Base-by-base conservation (phyloP, 2,113 vertebrate genomes). In the Catharus fuscescens region DNA sequence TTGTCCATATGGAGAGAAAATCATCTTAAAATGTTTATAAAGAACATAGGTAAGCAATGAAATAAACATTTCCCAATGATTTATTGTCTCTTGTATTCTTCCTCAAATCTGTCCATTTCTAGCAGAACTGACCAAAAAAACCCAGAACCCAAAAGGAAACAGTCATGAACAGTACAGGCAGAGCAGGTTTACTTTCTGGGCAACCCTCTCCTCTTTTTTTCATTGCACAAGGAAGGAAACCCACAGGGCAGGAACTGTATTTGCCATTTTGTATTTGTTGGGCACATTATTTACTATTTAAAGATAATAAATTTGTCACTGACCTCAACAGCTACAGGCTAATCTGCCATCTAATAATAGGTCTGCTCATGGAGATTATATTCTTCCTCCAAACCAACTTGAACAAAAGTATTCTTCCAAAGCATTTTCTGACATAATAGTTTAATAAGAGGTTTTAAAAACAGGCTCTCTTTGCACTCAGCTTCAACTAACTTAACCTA, bases 31-130 rank as follows among this genome's bases (percentile, higher is more conserved):
- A 44, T 19, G 59, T 50, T 72, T 66, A 82, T 52, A 62, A 85
- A 73, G 36, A 78, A 80, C 40, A 95, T 1, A 80, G 50, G 70
- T 29, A 84, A 93, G 60, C 28, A 73, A 34, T n/a, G 9, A 94
- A 97, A 97, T 95, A 96, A 93, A 96, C 20, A 60, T 70, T 93
- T 94, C 65, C 54, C 70, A 91, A 47, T 44, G 15, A 78, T 66
- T 32, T 69, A 57, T 8, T 73, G 94, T 82, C 64, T 95, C 93
- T 31, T 60, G 65, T 45, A 65, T 92, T 92, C 67, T 83, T 80
- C 56, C 44, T 91, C 57, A 74, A 80, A 31, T 29, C 48, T 69
- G 28, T 23, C 45, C 21, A 25, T 53, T 64, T 73, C 56, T 54
- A 71, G 19, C 77, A 84, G 38, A 70, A 61, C 21, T 26, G 9